Conservation (phyloP, 2,797 vertebrate species). For the Dryobates pubescens region DNA sequence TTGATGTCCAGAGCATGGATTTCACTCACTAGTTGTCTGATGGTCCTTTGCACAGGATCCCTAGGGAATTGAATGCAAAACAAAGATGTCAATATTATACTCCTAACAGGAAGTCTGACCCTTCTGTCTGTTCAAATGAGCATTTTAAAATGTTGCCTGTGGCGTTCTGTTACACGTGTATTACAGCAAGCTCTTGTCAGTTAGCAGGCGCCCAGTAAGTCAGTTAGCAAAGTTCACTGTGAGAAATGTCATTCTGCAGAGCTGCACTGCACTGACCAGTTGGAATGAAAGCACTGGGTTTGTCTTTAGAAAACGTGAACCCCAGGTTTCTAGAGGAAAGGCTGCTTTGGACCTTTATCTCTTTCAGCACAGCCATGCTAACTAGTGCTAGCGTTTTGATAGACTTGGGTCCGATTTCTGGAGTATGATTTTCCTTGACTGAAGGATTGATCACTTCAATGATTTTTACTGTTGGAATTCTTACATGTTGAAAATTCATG, state of each 20-base stretch:
- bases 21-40: neutral
- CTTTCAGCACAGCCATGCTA: neutral
- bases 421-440: neutral
- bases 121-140: constrained; percentile 52
- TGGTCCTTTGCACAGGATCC: neutral
- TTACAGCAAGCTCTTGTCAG: constrained; percentile 43
- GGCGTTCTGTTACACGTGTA: constrained; percentile 37
- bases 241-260: neutral
- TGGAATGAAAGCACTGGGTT: neutral
- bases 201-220: constrained; percentile 36
- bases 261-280: neutral
- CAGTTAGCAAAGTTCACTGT: neutral
- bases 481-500: neutral
- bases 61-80: neutral
- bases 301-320: neutral
- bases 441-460: neutral
- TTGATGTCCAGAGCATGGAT: neutral
- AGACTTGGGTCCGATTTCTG: neutral
- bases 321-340: neutral
- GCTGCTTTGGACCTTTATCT: neutral
- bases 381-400: neutral
- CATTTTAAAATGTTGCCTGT: constrained; percentile 34
- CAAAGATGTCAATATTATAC: constrained; percentile 41
- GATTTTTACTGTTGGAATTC: neutral
- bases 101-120: constrained; percentile 14